Evolutionary conservation across 2,888 invertebrate species (phyloP), one percentile per base, ranked within the genome.

Genomic region (Pasiphila rectangulata): DNA sequence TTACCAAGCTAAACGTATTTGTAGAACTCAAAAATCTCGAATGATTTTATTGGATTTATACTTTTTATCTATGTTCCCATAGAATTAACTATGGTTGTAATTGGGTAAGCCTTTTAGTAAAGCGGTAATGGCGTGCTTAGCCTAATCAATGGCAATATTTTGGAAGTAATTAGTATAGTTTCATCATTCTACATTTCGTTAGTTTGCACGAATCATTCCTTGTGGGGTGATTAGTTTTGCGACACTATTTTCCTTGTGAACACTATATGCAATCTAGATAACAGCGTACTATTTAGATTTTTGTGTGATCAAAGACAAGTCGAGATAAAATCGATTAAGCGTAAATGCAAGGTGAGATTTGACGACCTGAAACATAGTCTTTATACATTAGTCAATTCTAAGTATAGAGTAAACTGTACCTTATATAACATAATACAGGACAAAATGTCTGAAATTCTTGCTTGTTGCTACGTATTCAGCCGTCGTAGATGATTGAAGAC

Each of bases 151-250:
- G 69, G 70, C 66, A 64, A 68, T 66, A 69, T 61, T 69, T 71
- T 69, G 62, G 61, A 68, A 67, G 54, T 68, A 66, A 59, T 63
- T 68, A 71, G 66, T 43, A 54, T 67, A 68, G 75, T 59, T 54
- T 58, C 47, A 54, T 73, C 78, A 81, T 80, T 50, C 54, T 60
- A 75, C 86, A 86, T 84, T 83, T 85, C 81, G 79, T 80, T 89
- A 89, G 88, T 87, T 90, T 91, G 90, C 90, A 91, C 90, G 91
- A 90, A 91, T 91, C 91, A 91, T 91, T 91, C 91, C 91, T 45
- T 81, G 67, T 69, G 69, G 79, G 82, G 75, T 69, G 34, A 46
- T 36, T n/a, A 47, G 44, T 51, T 51, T 51, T 50, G 44, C 41
- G 45, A 41, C 46, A 45, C 34, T 45, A 32, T 45, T 27, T 29